Conservation (phyloP, 2,113 vertebrate species). For the Chroicocephalus ridibundus region DNA sequence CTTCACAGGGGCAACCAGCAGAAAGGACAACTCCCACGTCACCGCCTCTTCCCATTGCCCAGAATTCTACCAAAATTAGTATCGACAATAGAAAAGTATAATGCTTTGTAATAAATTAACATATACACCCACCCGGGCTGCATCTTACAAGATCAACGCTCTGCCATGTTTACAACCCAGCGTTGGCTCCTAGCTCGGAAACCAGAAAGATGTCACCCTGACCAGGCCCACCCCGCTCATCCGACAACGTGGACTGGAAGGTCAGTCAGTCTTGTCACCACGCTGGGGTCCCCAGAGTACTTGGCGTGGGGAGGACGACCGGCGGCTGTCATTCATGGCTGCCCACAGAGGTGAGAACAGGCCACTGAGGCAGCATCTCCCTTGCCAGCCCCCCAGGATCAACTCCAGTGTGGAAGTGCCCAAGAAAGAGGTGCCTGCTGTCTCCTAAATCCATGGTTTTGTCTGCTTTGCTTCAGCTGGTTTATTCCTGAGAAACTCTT, state of each 20-base stretch:
- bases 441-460: background rate
- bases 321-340: fast-evolving
- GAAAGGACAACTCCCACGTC: background rate
- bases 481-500: constrained; percentile 61
- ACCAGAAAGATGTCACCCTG: background rate
- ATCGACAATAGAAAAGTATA: constrained; percentile 18
- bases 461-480: constrained; percentile 8
- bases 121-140: background rate
- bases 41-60: background rate
- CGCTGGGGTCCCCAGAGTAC: background rate
- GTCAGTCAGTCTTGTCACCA: background rate
- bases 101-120: constrained; percentile 58
- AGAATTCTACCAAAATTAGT: background rate
- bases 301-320: fast-evolving
- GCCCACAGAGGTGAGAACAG: background rate
- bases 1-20: background rate
- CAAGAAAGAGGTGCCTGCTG: background rate
- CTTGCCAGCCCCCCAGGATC: background rate
- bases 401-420: background rate
- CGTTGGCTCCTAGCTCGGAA: background rate
- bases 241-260: background rate
- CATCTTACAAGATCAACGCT: background rate
- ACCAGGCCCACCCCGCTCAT: background rate
- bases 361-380: background rate
- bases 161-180: background rate